These are phyloP conservation scores for Bradypodion ventrale DNA, from an alignment of 2,797 vertebrate genomes.

Conservation along the genomic window DNA sequence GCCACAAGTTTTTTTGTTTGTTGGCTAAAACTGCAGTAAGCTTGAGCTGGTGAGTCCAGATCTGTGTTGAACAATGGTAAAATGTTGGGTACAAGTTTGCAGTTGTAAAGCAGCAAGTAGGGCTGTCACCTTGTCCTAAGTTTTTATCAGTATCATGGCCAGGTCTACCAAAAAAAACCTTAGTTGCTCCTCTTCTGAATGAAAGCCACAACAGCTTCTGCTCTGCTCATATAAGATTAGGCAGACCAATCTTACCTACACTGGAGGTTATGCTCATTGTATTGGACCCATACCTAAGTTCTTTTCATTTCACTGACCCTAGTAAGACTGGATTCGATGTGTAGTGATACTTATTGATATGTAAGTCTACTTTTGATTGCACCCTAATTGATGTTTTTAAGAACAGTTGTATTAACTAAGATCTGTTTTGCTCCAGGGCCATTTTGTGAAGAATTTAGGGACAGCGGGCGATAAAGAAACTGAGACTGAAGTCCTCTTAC, in stretches of 20 bases:
- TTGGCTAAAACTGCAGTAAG: too few species aligned
- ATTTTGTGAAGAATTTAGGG: conserved; percentile 94
- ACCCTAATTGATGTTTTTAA: neutral
- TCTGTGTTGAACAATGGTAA: too few species aligned
- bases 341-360: neutral
- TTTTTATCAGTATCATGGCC: neutral
- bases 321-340: neutral
- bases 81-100: too few species aligned
- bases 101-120: too few species aligned
- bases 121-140: too few species aligned
- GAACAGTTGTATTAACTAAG: neutral
- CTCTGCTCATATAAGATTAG: neutral
- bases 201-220: neutral
- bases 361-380: neutral
- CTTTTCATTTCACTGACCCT: neutral
- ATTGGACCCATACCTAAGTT: neutral
- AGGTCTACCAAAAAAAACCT: neutral
- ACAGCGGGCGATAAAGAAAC: conserved; percentile 92
- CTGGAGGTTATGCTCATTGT: neutral
- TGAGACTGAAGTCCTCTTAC: conserved; percentile 91
- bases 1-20: too few species aligned
- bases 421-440: conserved; percentile 81
- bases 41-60: too few species aligned
- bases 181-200: neutral
- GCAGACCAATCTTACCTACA: neutral